phyloP scores from a whole-genome alignment of 2,888 invertebrate species.

The Callimorpha dominula region DNA sequence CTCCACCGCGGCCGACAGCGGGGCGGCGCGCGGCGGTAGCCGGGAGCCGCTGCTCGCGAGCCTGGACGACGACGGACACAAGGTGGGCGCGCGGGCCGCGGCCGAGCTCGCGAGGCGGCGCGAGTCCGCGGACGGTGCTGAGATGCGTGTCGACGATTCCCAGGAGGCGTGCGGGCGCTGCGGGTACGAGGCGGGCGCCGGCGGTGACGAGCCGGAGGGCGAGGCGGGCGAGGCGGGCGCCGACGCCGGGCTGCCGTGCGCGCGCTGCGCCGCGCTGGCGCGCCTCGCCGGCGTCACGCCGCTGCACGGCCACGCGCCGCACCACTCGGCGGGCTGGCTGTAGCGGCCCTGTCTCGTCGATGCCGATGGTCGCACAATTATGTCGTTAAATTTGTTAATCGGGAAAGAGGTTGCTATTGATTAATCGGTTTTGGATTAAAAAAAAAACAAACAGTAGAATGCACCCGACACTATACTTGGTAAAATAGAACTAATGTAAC shows the following conservation, averaged over 20 bases:
- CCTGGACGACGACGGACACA: slow-evolving; percentile 81
- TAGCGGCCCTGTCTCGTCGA: slow-evolving; percentile 55
- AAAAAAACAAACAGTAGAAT: slow-evolving; percentile 30
- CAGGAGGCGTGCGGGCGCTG: slow-evolving; percentile 65
- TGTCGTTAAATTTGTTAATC: slow-evolving; percentile 28
- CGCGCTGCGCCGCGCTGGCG: slow-evolving; percentile 88
- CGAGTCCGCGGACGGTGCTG: slow-evolving; percentile 36
- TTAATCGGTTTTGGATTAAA: slow-evolving; percentile 27
- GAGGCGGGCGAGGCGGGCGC: slow-evolving; percentile 14
- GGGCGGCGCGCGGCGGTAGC: slow-evolving; percentile 76
- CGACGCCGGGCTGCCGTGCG: slow-evolving; percentile 63
- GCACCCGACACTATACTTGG: slow-evolving; percentile 30
- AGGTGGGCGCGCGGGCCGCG: slow-evolving; percentile 56
- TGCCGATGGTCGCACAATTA: slow-evolving; percentile 27
- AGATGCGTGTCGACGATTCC: slow-evolving; percentile 34
- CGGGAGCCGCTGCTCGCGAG: slow-evolving; percentile 89
- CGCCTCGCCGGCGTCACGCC: slow-evolving; percentile 91
- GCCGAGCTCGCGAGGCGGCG: slow-evolving; percentile 16
- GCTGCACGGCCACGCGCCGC: slow-evolving; percentile 90
- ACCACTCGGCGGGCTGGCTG: slow-evolving; percentile 90
- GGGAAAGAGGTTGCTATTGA: slow-evolving; percentile 22
- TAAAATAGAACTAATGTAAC: slow-evolving; percentile 23
- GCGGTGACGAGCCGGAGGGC: slow-evolving; percentile 24
- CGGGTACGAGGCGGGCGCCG: slow-evolving; percentile 55
- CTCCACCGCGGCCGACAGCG: slow-evolving; percentile 54